phyloP scores from a whole-genome alignment of 23 tunicate species.

The Styela plicata region DNA sequence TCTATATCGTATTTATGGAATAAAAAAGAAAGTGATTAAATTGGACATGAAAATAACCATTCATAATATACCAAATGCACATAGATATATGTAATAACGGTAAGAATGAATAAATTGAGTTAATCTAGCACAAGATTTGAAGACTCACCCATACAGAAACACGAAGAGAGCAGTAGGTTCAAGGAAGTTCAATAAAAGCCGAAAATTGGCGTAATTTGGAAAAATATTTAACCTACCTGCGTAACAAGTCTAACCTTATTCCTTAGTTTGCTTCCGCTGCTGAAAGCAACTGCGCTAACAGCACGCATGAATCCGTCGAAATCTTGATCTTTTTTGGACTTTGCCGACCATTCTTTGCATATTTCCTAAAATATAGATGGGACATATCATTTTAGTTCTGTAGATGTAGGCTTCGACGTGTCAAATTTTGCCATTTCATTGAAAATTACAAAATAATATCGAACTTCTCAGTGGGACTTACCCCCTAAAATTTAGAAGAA shows the following conservation, averaged over 20 bases:
- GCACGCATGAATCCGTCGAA: conserved; percentile 77
- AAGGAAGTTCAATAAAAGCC: neutral
- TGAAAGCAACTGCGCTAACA: conserved; percentile 85
- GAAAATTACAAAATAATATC: too few relatives aligned
- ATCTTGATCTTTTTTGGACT: conserved; percentile 50
- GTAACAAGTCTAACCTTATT: conserved; percentile 54
- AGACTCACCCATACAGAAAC: neutral
- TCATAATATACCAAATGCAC: too few relatives aligned
- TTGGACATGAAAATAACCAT: too few relatives aligned
- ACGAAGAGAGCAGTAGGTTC: too few relatives aligned
- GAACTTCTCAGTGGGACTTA: too few relatives aligned
- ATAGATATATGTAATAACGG: too few relatives aligned
- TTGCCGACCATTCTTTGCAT: conserved; percentile 63
- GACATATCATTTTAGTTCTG: neutral
- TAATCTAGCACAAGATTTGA: neutral
- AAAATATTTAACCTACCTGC: conserved; percentile 59
- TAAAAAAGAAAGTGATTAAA: too few relatives aligned
- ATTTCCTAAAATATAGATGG: conserved; percentile 42
- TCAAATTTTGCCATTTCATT: too few relatives aligned
- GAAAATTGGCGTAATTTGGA: too few relatives aligned
- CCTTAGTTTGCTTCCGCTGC: conserved; percentile 76
- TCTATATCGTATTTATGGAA: too few relatives aligned
- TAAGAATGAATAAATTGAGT: neutral
- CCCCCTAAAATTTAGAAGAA: too few relatives aligned
- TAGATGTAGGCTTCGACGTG: too few relatives aligned